Base-by-base conservation (phyloP, 1,140 invertebrate genomes). In the Pristionchus pacificus region DNA sequence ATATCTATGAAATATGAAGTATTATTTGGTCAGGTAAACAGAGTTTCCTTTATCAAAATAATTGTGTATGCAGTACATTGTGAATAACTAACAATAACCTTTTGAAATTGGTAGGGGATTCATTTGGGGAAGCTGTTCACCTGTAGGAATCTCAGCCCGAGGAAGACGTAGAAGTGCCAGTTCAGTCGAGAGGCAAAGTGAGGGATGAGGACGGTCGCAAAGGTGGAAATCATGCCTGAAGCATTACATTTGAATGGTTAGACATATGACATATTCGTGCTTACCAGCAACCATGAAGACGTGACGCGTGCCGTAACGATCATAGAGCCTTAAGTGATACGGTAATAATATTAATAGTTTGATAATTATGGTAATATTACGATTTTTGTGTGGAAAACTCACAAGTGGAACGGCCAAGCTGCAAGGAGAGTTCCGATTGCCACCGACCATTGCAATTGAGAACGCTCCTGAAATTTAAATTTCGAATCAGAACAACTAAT, bases 241-340 rank as follows among this genome's bases (percentile, higher is more conserved):
- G n/a, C n/a, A n/a, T n/a, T n/a, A n/a, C n/a, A n/a, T n/a, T n/a
- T n/a, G n/a, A n/a, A n/a, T n/a, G n/a, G n/a, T n/a, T n/a, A n/a
- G n/a, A n/a, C n/a, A n/a, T n/a, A n/a, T n/a, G n/a, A n/a, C n/a
- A n/a, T n/a, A n/a, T n/a, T n/a, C n/a, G n/a, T n/a, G n/a, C n/a
- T n/a, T n/a, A n/a, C n/a, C n/a, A 38, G 74, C 75, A 31, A 31
- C 2, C 57, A 74, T 71, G 75, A 76, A 76, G 10, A 76, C 74
- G 24, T 1, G 24, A 1, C 74, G 61, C 1, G 75, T 74, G 14
- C 75, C 75, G 30, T 57, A 76, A 31, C 65, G 60, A 29, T 76
- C 60, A 61, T 75, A 76, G 61, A 76, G 67, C 71, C 71, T 72
- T 14, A 57, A 68, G 49, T 14, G 6, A 49, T 10, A 49, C n/a